phyloP scores from a whole-genome alignment of 2,797 vertebrate species.

The Peromyscus melanophrys region DNA sequence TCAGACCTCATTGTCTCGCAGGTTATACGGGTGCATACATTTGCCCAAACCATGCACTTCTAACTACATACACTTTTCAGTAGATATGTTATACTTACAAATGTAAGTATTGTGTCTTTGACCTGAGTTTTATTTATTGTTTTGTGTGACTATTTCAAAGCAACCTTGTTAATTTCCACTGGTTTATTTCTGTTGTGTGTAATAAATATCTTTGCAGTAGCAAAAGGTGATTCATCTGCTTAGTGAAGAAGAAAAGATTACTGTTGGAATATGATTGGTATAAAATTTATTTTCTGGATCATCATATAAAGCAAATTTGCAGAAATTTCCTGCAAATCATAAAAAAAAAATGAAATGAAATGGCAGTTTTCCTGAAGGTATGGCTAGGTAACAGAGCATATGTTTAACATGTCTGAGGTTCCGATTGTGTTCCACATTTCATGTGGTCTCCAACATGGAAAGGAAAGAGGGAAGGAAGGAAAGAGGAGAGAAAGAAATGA shows the following conservation, averaged over 20 bases:
- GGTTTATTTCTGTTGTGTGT: background rate
- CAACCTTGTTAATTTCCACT: background rate
- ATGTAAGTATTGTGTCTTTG: background rate
- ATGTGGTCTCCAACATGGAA: background rate
- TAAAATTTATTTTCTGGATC: constrained; percentile 2
- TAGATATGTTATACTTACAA: no score
- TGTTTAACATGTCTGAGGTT: background rate
- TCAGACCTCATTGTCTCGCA: background rate
- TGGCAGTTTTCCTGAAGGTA: background rate
- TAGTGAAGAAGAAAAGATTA: background rate
- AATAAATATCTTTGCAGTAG: background rate
- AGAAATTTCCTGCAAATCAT: background rate
- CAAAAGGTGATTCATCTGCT: background rate
- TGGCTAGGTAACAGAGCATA: background rate
- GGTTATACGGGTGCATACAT: background rate
- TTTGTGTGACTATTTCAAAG: background rate
- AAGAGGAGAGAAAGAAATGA: no score
- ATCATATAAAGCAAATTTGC: background rate
- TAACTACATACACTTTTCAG: background rate
- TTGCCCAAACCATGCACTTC: background rate
- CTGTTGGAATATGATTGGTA: background rate
- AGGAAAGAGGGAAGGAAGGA: background rate
- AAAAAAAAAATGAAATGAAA: background rate
- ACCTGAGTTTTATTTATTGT: background rate
- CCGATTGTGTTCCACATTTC: no score